Conservation (phyloP, 2,113 vertebrate species). For the Copsychus sechellarum region DNA sequence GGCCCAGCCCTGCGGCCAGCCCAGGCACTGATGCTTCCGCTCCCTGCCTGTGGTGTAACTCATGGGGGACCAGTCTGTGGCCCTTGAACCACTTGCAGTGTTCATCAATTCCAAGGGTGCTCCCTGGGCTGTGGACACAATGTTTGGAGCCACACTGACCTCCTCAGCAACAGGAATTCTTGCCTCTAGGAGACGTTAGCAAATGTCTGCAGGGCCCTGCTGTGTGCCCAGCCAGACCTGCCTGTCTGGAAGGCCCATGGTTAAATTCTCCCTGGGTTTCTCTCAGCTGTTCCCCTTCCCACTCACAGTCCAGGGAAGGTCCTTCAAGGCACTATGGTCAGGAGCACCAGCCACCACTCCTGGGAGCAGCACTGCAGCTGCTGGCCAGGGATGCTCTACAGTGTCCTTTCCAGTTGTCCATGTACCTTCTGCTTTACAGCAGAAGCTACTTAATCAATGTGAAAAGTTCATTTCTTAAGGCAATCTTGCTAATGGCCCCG, state of each 20-base stretch:
- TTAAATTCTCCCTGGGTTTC: not conserved
- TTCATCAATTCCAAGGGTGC: not conserved
- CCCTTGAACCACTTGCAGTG: fast-evolving
- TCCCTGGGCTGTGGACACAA: fast-evolving
- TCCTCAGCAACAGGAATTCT: not conserved
- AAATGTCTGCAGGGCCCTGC: not conserved
- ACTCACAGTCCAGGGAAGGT: not conserved
- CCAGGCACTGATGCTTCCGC: not conserved
- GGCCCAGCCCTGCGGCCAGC: not conserved
- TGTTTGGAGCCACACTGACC: not conserved
- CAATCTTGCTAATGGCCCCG: constrained; percentile 19
- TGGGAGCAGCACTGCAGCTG: not conserved
- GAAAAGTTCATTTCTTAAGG: constrained; percentile 51
- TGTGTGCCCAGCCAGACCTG: not conserved
- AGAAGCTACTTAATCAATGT: constrained; percentile 23
- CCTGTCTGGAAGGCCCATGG: fast-evolving
- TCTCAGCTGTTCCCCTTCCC: not conserved
- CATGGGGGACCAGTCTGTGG: not conserved
- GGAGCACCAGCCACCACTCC: not conserved
- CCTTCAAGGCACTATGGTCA: not conserved
- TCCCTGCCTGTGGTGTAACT: not conserved
- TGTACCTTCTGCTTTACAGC: not conserved
- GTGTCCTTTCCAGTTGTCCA: not conserved
- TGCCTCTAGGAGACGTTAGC: not conserved
- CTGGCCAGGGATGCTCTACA: not conserved